A percentile compares a stretch with the other conserved stretches of the same genome.
Evolutionary conservation across 2,888 invertebrate genomes (phyloP).

Genomic region (Oligia strigilis): DNA sequence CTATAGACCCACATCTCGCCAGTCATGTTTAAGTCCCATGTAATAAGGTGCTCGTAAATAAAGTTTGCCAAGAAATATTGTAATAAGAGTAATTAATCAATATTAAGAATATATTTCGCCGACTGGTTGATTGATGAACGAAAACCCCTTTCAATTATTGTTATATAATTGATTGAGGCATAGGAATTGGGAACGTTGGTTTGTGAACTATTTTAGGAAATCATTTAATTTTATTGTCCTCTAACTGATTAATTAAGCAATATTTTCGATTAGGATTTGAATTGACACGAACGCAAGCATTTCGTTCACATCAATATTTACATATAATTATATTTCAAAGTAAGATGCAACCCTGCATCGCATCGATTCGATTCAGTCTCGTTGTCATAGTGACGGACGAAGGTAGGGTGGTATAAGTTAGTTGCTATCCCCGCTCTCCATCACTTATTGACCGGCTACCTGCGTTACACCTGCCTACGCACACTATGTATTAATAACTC

Average conservation of each 20-base stretch:
- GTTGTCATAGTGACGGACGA: constrained; percentile 54
- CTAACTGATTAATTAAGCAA: not conserved
- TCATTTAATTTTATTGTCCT: not conserved
- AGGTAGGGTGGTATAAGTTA: not conserved
- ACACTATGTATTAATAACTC: constrained; percentile 19
- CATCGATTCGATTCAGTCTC: constrained; percentile 51
- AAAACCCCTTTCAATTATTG: not conserved
- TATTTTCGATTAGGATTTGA: not conserved
- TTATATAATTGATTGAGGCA: not conserved
- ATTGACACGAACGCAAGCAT: not conserved
- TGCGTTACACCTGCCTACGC: constrained; percentile 22
- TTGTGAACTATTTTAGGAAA: not conserved
- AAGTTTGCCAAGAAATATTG: not conserved
- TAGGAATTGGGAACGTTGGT: not conserved
- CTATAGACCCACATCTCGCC: not conserved
- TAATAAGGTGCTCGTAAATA: not conserved
- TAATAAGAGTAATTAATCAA: not conserved
- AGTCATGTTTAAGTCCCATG: not conserved
- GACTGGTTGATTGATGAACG: not conserved
- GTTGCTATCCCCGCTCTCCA: constrained; percentile 18
- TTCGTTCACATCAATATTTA: not conserved
- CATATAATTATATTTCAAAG: not conserved
- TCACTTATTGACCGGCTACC: constrained; percentile 50
- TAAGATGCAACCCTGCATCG: constrained; percentile 45
- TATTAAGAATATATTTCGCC: not conserved